Percentiles rank a stretch among this genome's conserved stretches.
These are phyloP conservation scores for Callochromis pleurospilus DNA, from an alignment of 2,113 vertebrate genomes.

Conservation along the genomic window DNA sequence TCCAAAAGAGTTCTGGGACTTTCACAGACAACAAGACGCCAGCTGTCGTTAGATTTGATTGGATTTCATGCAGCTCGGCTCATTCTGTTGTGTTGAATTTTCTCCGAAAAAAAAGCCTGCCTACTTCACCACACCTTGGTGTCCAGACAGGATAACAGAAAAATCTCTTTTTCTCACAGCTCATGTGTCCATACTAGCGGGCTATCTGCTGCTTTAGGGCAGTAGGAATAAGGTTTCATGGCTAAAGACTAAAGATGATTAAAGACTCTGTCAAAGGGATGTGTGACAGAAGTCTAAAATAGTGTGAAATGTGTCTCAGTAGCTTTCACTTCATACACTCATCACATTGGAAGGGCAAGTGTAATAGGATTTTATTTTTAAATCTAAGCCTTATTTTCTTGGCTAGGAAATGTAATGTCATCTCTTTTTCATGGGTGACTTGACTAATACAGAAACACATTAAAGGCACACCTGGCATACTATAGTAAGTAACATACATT, in stretches of 20 bases:
- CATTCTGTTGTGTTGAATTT: constrained; percentile 44
- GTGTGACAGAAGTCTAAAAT: constrained; percentile 30
- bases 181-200: constrained; percentile 1
- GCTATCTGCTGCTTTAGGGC: constrained; percentile 22
- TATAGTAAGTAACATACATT: not conserved
- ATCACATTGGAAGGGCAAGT: not conserved
- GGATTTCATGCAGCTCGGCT: constrained; percentile 51
- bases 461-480: not conserved
- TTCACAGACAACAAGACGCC: constrained; percentile 21
- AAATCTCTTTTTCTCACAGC: constrained; percentile 42
- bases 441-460: not conserved
- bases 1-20: constrained; percentile 11
- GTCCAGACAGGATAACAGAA: constrained; percentile 43
- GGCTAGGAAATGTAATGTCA: not conserved
- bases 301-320: constrained; percentile 24
- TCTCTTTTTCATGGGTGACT: not conserved
- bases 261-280: constrained; percentile 24
- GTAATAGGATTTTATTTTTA: not conserved
- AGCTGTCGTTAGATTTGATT: constrained; percentile 49
- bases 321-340: not conserved
- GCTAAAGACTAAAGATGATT: constrained; percentile 49
- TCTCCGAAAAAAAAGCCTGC: constrained; percentile 22
- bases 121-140: constrained; percentile 11
- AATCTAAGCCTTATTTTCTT: not conserved
- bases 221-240: constrained; percentile 42